Evolutionary conservation across 2,113 vertebrate species (phyloP).

Genomic region (Coracopsis vasa): DNA sequence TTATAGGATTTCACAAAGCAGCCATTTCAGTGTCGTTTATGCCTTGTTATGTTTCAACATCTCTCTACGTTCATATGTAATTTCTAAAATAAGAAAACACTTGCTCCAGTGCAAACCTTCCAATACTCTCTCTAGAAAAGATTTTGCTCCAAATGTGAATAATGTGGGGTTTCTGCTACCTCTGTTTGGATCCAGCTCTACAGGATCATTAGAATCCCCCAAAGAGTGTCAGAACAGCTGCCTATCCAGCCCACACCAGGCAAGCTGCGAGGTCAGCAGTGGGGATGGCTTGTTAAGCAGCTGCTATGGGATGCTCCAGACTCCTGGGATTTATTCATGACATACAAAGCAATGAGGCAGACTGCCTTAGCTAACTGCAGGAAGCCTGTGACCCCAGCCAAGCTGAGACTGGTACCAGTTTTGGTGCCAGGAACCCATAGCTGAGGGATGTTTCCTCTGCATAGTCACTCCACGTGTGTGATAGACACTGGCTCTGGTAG

Average conservation of each 20-base stretch:
- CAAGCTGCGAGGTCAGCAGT: neutral
- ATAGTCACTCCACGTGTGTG: neutral
- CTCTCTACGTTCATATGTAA: neutral
- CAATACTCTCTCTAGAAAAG: neutral
- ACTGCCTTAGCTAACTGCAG: neutral
- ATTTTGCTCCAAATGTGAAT: neutral
- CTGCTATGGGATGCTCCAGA: neutral
- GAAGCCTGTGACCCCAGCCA: neutral
- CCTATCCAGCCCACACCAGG: neutral
- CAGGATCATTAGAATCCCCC: neutral
- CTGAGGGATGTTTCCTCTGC: neutral
- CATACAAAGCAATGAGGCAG: neutral
- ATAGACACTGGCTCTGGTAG: neutral
- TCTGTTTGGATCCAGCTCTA: neutral
- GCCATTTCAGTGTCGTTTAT: slow-evolving; percentile 21
- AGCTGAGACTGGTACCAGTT: neutral
- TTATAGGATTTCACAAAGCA: slow-evolving; percentile 36
- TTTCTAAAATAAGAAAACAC: neutral
- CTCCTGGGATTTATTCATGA: neutral
- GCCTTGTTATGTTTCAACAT: neutral
- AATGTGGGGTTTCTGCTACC: neutral
- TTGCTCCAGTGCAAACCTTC: neutral
- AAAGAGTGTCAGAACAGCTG: neutral
- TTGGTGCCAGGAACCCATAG: neutral
- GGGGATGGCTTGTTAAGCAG: neutral